phyloP scores from a whole-genome alignment of 2,113 vertebrate genomes.

The Boulengeromyrus knoepffleri region DNA sequence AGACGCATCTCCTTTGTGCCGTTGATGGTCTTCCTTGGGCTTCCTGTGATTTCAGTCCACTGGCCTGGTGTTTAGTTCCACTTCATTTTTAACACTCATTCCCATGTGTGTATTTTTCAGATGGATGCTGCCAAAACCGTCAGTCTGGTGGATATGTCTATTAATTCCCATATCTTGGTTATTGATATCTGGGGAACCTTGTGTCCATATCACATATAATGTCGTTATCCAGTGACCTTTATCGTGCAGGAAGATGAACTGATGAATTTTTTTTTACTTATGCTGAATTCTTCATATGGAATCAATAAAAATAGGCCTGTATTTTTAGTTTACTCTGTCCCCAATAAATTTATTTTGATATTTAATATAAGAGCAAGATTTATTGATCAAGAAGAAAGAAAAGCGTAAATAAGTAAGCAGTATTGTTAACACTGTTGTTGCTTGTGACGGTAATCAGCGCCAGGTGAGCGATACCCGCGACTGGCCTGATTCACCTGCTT shows the following conservation, averaged over 20 bases:
- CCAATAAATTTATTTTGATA: neutral
- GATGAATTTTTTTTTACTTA: neutral
- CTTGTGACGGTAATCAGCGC: neutral
- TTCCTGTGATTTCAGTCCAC: neutral
- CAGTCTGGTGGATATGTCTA: neutral
- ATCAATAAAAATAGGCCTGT: neutral
- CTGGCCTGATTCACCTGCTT: neutral
- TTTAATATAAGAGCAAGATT: neutral
- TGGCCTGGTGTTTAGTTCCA: neutral
- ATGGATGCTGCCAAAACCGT: neutral
- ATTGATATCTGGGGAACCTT: neutral
- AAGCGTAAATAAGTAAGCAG: neutral
- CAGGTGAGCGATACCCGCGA: neutral
- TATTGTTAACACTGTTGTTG: conserved; percentile 9
- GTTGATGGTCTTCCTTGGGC: neutral
- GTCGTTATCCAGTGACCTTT: neutral
- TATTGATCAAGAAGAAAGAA: neutral
- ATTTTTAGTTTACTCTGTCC: neutral
- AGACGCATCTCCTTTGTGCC: neutral
- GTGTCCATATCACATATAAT: neutral
- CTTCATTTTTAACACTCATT: neutral
- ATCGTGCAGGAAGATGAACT: neutral
- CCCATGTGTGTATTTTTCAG: neutral
- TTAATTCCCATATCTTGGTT: neutral
- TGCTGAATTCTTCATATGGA: neutral